These are phyloP conservation scores for Drosophila imparisetae DNA, from an alignment of 2,888 invertebrate species.

Conservation along the genomic window DNA sequence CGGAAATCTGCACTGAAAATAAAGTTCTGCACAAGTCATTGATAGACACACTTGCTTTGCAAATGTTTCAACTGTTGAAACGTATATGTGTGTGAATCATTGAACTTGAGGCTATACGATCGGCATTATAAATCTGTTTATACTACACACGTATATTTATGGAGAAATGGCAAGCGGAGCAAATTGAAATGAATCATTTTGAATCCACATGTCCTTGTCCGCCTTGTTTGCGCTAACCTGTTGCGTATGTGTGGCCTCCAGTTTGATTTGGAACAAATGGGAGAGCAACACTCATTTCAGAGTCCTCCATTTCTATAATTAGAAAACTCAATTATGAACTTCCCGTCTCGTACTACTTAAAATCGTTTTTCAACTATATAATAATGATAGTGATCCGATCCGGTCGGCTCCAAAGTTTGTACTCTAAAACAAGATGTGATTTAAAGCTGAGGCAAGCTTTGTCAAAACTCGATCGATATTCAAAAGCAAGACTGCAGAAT, in stretches of 20 bases:
- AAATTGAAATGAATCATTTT: too few species aligned
- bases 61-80: background rate
- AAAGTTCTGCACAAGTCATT: background rate
- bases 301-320: too few species aligned
- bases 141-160: too few species aligned
- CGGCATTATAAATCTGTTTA: too few species aligned
- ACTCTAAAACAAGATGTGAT: too few species aligned
- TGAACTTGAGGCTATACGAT: too few species aligned
- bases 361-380: background rate
- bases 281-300: background rate
- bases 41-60: background rate
- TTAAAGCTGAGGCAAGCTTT: too few species aligned
- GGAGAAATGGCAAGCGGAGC: too few species aligned
- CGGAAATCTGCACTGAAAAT: background rate
- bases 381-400: background rate
- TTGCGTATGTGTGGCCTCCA: conserved; percentile 12
- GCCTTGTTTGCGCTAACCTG: conserved; percentile 22
- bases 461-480: too few species aligned
- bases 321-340: too few species aligned
- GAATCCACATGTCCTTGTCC: conserved; percentile 15
- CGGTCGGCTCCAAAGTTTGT: background rate
- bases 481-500: too few species aligned
- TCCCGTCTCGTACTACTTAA: background rate
- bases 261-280: background rate
- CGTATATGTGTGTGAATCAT: too few species aligned